Evolutionary conservation across 2,113 vertebrate genomes (phyloP), one percentile per base, ranked within the genome.

Genomic region (Mormyrus lacerda): DNA sequence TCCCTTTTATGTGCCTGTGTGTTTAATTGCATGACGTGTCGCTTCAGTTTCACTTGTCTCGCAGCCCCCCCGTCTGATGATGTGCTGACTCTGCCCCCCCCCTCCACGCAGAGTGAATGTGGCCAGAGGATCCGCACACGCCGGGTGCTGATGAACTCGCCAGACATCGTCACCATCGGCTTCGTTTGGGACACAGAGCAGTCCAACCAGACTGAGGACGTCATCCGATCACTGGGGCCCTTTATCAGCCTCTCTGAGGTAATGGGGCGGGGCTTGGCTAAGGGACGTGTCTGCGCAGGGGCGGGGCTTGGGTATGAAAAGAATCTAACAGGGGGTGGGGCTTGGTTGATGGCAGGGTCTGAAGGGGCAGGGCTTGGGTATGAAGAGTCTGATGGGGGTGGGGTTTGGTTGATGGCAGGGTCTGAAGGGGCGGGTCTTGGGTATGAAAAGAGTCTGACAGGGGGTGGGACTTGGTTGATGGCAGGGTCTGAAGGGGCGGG

Each of bases 121-220:
- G 98, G 98, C 53, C 98, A 99, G 92, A 97, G 94, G 94, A 98
- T 98, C 90, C 97, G 96, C 94, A 98, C 99, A 76, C 96, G 97
- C n/a, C 96, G 96, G 35, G 98, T 99, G 92, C 96, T 99, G 85
- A 99, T 99, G 98, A 99, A 99, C 92, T 98, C 97, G 87, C 98
- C 98, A 0, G 97, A 99, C 95, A 98, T 99, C 17, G 98, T 99
- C 4, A 99, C 98, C 11, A 97, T 99, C 0, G 98, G 98, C 69
- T 95, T 99, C 45, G 97, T 99, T 44, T 99, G 98, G 98, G 98
- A 99, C 93, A 96, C 98, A 0, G 98, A 99, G 15, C 97, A 99
- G 93, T 99, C 98, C 0, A 97, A 99, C 91, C 95, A 98, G 90
- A 98, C 97, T 0, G 97, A 98, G 91, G 98, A 99, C 44, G 97